phyloP scores from a whole-genome alignment of 2,888 invertebrate species.

The Taphrorychus bicolor region DNA sequence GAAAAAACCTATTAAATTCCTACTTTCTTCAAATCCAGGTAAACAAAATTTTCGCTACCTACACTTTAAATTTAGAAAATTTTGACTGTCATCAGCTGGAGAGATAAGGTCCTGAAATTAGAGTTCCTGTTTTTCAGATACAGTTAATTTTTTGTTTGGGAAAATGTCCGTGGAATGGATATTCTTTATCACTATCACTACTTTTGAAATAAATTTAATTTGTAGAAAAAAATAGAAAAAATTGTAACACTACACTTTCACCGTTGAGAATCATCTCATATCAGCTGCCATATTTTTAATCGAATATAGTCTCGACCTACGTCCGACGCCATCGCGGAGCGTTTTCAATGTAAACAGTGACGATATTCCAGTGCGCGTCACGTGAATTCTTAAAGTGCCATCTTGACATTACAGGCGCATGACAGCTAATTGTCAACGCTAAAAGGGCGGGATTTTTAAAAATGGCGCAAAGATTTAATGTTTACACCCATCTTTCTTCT shows the following conservation, averaged over 20 bases:
- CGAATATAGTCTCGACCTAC: too few relatives aligned
- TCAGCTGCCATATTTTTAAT: background rate
- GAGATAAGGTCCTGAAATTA: background rate
- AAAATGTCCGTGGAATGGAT: too few relatives aligned
- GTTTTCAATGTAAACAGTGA: too few relatives aligned
- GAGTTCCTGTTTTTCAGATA: background rate
- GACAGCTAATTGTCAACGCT: too few relatives aligned
- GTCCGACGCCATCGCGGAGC: too few relatives aligned
- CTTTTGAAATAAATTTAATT: background rate
- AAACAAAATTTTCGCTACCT: constrained; percentile 38
- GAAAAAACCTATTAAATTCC: background rate
- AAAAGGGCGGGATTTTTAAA: too few relatives aligned
- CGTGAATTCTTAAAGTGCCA: too few relatives aligned
- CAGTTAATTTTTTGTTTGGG: too few relatives aligned
- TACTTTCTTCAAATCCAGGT: constrained; percentile 13
- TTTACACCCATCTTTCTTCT: too few relatives aligned
- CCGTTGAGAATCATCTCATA: background rate
- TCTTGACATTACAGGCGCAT: too few relatives aligned
- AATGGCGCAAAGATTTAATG: too few relatives aligned
- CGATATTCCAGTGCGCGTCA: too few relatives aligned
- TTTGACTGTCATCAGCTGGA: constrained; percentile 39
- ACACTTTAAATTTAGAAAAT: constrained; percentile 47
- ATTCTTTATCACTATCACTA: background rate
- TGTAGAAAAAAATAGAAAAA: background rate
- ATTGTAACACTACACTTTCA: background rate